Evolutionary conservation across 37 sponge, comb jelly and placozoan genomes (phyloP), one percentile per base, ranked within the genome.

Genomic region (Chondrilla cf. caribensis): DNA sequence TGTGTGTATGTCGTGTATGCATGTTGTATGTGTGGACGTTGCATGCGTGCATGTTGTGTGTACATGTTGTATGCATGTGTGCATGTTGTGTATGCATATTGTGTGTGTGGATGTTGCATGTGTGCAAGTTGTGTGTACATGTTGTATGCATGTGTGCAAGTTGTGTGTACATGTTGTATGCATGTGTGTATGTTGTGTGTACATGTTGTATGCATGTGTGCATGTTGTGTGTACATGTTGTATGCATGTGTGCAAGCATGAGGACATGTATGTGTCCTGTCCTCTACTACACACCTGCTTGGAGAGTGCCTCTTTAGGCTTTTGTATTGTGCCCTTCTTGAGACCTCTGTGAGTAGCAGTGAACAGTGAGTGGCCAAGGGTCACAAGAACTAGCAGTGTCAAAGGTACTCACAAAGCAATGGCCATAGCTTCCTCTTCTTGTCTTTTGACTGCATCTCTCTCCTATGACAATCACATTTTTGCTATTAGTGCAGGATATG

Each of bases 381-480:
- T 9, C 32, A 78, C 38, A 78, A 22, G 33, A 19, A 41, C n/a
- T 18, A 18, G 60, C 7, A 14, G 21, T 37, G 31, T 26, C 18
- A 41, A 11, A 42, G 51, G 51, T 18, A 32, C 87, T 84, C 41
- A 93, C 90, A 89, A 76, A 29, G 94, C 94, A 82, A 85, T 80
- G 35, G 90, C 90, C 90, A 90, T 93, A 29, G 94, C 90, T 80
- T 90, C 89, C n/a, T 94, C 91, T 65, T 88, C 90, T 7, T 92
- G 85, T 25, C 70, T 83, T 86, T 92, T 89, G 57, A 97, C 78
- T 67, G 96, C 84, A 66, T 89, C 85, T 54, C 89, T 9, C 81
- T 97, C 91, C 95, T 97, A 38, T 37, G 55, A 57, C 57, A 57
- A 35, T 77, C 80, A 33, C 80, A 87, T n/a, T n/a, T n/a, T n/a